These are phyloP conservation scores for Madoqua kirkii DNA, from an alignment of 2,113 vertebrate species.

Conservation along the genomic window DNA sequence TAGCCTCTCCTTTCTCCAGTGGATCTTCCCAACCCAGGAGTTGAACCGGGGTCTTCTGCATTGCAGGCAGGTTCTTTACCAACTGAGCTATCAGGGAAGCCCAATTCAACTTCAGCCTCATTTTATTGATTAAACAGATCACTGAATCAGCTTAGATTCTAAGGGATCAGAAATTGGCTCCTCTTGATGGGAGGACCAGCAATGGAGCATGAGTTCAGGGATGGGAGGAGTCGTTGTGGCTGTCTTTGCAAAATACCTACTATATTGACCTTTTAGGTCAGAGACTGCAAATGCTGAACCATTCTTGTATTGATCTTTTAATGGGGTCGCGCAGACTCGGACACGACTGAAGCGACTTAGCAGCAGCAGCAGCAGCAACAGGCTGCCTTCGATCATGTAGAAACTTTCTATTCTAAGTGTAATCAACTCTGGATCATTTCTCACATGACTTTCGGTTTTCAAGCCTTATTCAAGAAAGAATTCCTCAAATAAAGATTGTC, in stretches of 20 bases:
- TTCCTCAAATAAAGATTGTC: neutral
- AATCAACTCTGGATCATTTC: neutral
- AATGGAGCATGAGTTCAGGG: neutral
- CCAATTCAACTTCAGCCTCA: neutral
- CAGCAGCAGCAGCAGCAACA: no score
- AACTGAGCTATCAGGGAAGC: neutral
- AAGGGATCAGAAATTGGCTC: neutral
- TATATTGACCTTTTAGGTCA: neutral
- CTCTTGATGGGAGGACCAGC: neutral
- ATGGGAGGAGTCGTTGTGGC: neutral
- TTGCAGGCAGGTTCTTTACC: neutral
- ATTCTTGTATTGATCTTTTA: neutral
- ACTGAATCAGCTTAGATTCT: neutral
- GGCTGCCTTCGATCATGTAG: neutral
- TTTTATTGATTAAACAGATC: neutral
- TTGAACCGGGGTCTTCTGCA: neutral
- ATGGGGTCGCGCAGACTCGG: neutral
- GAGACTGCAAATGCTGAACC: neutral
- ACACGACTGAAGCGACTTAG: no score
- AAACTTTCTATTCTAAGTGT: neutral
- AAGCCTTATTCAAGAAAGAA: neutral
- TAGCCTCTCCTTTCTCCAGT: neutral
- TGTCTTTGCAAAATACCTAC: neutral
- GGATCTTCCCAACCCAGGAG: neutral
- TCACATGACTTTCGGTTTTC: neutral